Percentiles rank a stretch among this genome's conserved stretches.
phyloP scores from a whole-genome alignment of 2,888 invertebrate species.

The Bombyx huttoni region DNA sequence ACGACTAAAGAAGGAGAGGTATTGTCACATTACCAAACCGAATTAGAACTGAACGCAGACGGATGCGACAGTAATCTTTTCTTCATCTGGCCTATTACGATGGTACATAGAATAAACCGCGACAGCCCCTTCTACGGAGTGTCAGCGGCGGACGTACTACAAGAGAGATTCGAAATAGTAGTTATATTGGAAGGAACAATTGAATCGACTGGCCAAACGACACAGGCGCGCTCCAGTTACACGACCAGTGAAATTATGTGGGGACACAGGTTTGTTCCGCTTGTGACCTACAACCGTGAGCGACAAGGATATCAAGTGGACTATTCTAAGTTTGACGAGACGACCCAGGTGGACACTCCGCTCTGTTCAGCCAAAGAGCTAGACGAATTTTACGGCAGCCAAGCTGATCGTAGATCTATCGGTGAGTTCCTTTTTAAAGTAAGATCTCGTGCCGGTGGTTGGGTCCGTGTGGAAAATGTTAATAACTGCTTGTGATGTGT shows the following conservation, averaged over 20 bases:
- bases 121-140: constrained; percentile 88
- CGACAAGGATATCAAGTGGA: constrained; percentile 84
- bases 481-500: constrained; percentile 22
- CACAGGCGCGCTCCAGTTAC: constrained; percentile 83
- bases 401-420: constrained; percentile 67
- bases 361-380: constrained; percentile 79
- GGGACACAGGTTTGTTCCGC: constrained; percentile 83
- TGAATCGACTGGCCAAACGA: constrained; percentile 84
- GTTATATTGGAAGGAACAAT: constrained; percentile 87
- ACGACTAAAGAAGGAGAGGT: constrained; percentile 90
- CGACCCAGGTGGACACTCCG: constrained; percentile 84
- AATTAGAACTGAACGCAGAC: constrained; percentile 78
- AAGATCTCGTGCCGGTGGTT: constrained; percentile 32
- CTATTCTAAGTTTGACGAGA: constrained; percentile 86
- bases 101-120: constrained; percentile 88
- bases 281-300: constrained; percentile 82
- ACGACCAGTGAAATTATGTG: constrained; percentile 84
- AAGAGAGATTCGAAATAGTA: constrained; percentile 86
- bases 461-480: constrained; percentile 29
- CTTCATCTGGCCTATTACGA: constrained; percentile 94
- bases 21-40: constrained; percentile 85
- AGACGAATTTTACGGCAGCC: constrained; percentile 75
- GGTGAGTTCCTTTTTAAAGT: constrained; percentile 56
- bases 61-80: constrained; percentile 88
- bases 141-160: constrained; percentile 85